phyloP scores from a whole-genome alignment of 2,888 invertebrate genomes.

The Xanthorhoe designata region DNA sequence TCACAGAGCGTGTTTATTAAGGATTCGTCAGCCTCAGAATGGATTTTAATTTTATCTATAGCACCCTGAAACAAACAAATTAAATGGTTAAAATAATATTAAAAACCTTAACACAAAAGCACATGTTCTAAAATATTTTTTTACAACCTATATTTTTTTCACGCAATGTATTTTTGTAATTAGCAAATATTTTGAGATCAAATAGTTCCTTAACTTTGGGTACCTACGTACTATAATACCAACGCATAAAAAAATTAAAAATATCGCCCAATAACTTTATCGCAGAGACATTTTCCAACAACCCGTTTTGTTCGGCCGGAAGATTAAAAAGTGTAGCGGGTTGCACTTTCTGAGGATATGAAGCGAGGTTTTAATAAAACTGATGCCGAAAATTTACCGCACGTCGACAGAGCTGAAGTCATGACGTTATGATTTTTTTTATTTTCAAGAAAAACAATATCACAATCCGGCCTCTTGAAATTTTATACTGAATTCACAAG shows the following conservation, averaged over 20 bases:
- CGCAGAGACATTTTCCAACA: conserved; percentile 19
- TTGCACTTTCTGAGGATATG: conserved; percentile 57
- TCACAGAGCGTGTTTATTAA: conserved; percentile 41
- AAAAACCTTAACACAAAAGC: too few relatives aligned
- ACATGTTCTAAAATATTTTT: too few relatives aligned
- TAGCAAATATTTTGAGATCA: too few relatives aligned
- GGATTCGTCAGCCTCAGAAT: conserved; percentile 44
- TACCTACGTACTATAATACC: not conserved
- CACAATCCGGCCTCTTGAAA: too few relatives aligned
- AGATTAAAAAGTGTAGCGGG: conserved; percentile 66
- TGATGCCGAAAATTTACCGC: conserved; percentile 51
- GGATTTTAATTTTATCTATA: conserved; percentile 58
- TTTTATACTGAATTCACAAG: too few relatives aligned
- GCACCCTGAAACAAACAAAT: conserved; percentile 66
- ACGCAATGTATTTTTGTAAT: too few relatives aligned
- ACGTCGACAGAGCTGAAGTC: conserved; percentile 51
- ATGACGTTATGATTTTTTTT: too few relatives aligned
- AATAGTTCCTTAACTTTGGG: too few relatives aligned
- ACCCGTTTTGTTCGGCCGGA: conserved; percentile 52
- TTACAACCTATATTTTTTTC: too few relatives aligned
- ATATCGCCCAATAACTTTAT: not conserved
- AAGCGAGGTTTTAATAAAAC: conserved; percentile 64
- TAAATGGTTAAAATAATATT: not conserved
- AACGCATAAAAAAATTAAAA: not conserved
- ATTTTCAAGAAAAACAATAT: conserved; percentile 10